Base-by-base conservation (phyloP, 2,797 vertebrate species). In the Lagorchestes hirsutus region DNA sequence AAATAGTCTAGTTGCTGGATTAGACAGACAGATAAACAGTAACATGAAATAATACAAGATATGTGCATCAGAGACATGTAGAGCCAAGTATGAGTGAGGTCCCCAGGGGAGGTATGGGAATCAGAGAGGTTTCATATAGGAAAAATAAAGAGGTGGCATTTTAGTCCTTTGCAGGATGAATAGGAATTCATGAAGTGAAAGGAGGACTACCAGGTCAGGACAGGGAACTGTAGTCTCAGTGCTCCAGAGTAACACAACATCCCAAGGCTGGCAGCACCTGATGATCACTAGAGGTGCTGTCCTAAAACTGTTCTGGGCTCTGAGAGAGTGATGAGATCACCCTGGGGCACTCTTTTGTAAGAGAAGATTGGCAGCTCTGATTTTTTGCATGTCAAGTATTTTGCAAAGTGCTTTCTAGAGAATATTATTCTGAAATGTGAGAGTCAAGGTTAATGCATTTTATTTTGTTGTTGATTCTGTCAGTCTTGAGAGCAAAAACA, bases 151-250 rank as follows among this genome's bases (percentile, higher is more conserved):
- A 91, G 90, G 54, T 91, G 50, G 6, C 50, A 91, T 55, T 54
- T 55, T 6, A 34, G 29, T 18, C 46, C 46, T 54, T 87, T 87
- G 40, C 22, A 46, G 40, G 74, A 91, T 54, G 52, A 91, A 54
- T 55, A n/a, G 90, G 34, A 91, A n/a, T 91, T 91, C 54, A 31
- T 54, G 12, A 55, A 13, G 52, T n/a, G 6, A 91, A 91, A 52
- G 27, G 90, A 91, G 6, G 52, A 31, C 50, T 54, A 34, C 18
- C 0, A 4, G 90, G 29, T 55, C 0, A 0, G 34, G 16, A 54
- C 31, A 24, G 27, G 54, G 0, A 28, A 11, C 34, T 0, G 4
- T 54, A 40, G 29, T 16, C 28, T 59, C 22, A 0, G 0, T 5
- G 0, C 1, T 34, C 1, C 90, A 8, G 54, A 58, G 0, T 0